A percentile compares a stretch with the other conserved stretches of the same genome.
Conservation (phyloP, 1,140 invertebrate genomes). For the Drosophila ohnishii region DNA sequence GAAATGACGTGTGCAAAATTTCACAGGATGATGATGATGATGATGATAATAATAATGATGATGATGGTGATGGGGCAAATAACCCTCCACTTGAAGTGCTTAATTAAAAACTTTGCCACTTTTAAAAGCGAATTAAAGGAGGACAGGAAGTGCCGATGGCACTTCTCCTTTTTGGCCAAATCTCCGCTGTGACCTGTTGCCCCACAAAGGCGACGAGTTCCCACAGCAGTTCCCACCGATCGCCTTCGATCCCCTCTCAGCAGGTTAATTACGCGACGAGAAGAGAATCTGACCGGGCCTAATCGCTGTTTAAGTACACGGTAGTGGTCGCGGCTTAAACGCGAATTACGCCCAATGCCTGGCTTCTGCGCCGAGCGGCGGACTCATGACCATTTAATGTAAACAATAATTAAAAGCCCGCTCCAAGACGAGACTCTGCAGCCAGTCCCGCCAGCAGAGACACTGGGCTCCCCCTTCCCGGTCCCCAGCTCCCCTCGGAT, state of each 20-base stretch:
- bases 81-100: constrained; percentile 40
- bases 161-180: constrained; percentile 30
- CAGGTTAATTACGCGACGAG: constrained; percentile 57
- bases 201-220: constrained; percentile 61
- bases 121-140: constrained; percentile 71
- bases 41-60: constrained; percentile 18
- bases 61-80: constrained; percentile 49
- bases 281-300: constrained; percentile 42
- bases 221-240: constrained; percentile 53
- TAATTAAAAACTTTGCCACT: constrained; percentile 73
- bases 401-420: constrained; percentile 78
- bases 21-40: constrained; percentile 63
- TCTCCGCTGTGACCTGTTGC: constrained; percentile 65
- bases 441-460: constrained; percentile 31
- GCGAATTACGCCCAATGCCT: constrained; percentile 78
- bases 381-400: constrained; percentile 81
- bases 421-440: constrained; percentile 25
- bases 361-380: constrained; percentile 33
- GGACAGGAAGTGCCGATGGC: constrained; percentile 54
- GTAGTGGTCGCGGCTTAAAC: constrained; percentile 68
- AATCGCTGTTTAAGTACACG: constrained; percentile 79
- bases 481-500: constrained; percentile 15
- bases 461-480: constrained; percentile 1
- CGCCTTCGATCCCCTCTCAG: constrained; percentile 9
- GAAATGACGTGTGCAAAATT: constrained; percentile 80